phyloP scores from a whole-genome alignment of 2,888 invertebrate species.

The Noctua pronuba region DNA sequence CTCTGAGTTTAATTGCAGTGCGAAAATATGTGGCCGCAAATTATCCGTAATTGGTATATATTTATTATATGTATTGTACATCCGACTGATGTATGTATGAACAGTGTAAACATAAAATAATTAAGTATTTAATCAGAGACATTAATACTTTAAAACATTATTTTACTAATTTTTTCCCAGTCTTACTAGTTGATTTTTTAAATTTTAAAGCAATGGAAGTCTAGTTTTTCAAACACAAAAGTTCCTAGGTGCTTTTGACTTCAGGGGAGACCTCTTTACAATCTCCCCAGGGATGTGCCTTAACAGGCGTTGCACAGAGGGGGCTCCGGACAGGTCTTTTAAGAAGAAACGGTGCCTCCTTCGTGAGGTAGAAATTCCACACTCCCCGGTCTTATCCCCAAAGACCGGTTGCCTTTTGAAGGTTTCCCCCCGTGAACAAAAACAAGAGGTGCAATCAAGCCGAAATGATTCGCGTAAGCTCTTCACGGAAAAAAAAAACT shows the following conservation, averaged over 20 bases:
- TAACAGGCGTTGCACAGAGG: too few relatives aligned
- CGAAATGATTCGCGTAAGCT: background rate
- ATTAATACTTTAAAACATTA: background rate
- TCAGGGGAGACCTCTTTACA: too few relatives aligned
- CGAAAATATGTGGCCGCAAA: slow-evolving; percentile 39
- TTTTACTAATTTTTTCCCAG: background rate
- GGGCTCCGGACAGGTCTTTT: too few relatives aligned
- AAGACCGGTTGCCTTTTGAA: too few relatives aligned
- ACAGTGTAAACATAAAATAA: background rate
- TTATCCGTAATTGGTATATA: slow-evolving; percentile 35
- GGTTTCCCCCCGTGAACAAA: too few relatives aligned
- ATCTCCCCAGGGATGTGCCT: too few relatives aligned
- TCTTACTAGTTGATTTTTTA: background rate
- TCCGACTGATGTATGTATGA: background rate
- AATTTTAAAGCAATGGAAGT: background rate
- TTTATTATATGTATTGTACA: background rate
- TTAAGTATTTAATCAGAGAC: too few relatives aligned
- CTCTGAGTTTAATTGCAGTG: slow-evolving; percentile 38
- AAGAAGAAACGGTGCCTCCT: too few relatives aligned
- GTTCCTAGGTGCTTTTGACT: background rate
- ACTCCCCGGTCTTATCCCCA: too few relatives aligned
- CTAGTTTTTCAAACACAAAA: background rate
- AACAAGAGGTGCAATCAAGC: too few relatives aligned
- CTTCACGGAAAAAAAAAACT: background rate
- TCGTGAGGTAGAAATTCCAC: too few relatives aligned